Base-by-base conservation (phyloP, 2,113 vertebrate species). In the Acrocephalus kingi region DNA sequence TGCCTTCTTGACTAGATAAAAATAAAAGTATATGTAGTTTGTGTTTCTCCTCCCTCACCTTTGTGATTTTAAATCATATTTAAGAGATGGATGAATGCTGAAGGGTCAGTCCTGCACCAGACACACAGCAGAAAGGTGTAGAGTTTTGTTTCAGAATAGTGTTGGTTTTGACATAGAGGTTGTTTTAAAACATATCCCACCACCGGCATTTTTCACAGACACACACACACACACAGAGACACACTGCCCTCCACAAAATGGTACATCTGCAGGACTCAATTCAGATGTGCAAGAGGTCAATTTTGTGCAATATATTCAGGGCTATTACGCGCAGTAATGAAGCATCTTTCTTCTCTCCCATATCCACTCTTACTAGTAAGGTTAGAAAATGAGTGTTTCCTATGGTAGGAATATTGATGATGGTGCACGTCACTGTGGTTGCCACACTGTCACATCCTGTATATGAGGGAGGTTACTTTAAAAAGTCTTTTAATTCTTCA, bases 141-240 rank as follows among this genome's bases (percentile, higher is more conserved):
- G 25, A 49, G 31, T 52, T 93, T 84, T 67, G 69, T 77, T 86
- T 89, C 73, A 69, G 28, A 35, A 25, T 33, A 13, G 37, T 67
- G 75, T 68, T 95, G 64, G 62, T 90, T 94, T 83, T 91, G 91
- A 93, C 86, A 54, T 17, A 62, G 85, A 90, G 11, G 7, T 72
- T 82, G 22, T 63, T 68, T 93, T 79, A 79, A 80, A 91, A 77
- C 7, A 1, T 27, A 41, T 35, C 49, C 25, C 16, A 23, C 16
- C 8, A 2, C 2, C 30, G 39, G 37, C 11, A 39, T 73, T 77
- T 91, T 87, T 71, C 78, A 77, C 13, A 87, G 20, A 25, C 41
- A 25, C 15, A 56, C 43, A 33, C 17, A 30, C 48, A 33, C 21
- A 25, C 9, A 39, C 11, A 24, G 8, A 30, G 11, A n/a, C 6